Evolutionary conservation across 2,797 vertebrate genomes (phyloP).

Genomic region (Lagodon rhomboides): DNA sequence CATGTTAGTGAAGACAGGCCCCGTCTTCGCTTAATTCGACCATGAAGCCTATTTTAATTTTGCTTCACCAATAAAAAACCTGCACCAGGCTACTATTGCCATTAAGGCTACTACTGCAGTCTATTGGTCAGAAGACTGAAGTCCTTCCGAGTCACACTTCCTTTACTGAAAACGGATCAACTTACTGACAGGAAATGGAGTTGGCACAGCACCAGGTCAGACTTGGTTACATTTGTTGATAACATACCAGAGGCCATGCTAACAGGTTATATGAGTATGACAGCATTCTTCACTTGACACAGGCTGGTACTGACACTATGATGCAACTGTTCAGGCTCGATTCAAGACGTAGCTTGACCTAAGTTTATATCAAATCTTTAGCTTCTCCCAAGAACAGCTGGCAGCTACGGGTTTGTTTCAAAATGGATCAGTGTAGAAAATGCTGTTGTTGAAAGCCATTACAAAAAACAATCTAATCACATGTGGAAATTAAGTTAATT

Average conservation of each 20-base stretch:
- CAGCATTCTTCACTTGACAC: not conserved
- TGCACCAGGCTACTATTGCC: not conserved
- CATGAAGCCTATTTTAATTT: not conserved
- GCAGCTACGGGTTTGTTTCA: not conserved
- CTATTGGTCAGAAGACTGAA: conserved; percentile 28
- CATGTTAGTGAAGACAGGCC: too few relatives aligned
- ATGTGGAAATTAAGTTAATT: not conserved
- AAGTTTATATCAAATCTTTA: not conserved
- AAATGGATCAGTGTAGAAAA: not conserved
- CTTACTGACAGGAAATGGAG: not conserved
- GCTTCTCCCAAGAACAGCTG: not conserved
- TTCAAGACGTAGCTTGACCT: not conserved
- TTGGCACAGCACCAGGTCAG: not conserved
- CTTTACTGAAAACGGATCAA: not conserved
- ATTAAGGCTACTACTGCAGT: conserved; percentile 28
- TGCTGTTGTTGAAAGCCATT: not conserved
- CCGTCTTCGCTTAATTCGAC: too few relatives aligned
- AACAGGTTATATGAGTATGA: not conserved
- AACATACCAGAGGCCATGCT: not conserved
- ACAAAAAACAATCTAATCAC: not conserved
- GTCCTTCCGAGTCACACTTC: not conserved
- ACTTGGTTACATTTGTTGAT: not conserved
- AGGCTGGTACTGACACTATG: not conserved
- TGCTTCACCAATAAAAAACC: not conserved
- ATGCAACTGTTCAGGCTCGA: not conserved